Base-by-base conservation (phyloP, 2,797 vertebrate genomes). In the Sebastiscus tertius region DNA sequence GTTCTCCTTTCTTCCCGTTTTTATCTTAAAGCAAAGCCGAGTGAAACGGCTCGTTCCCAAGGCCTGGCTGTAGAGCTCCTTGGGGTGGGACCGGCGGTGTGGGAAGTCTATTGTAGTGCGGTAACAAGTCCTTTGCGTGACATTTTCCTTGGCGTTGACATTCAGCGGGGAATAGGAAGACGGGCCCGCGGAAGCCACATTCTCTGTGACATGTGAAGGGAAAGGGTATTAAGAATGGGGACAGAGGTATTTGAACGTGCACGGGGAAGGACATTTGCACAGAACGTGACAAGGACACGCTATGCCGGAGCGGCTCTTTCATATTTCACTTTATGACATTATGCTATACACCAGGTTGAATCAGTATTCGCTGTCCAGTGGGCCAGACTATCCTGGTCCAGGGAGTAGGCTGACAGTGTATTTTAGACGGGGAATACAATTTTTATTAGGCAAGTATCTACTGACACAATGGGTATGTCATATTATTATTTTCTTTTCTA, bases 91-190 rank as follows among this genome's bases (percentile, higher is more conserved):
- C 85, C 77, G 75, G 76, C 76, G 36, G 81, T 93, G 89, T 87
- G 88, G 86, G 92, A 89, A 94, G 91, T 93, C 93, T 89, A 94
- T 95, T 95, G 93, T 94, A 91, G 82, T 81, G 82, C 69, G 8
- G 91, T 94, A 94, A 95, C 91, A 93, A 94, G 94, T 93, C 94
- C 94, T 94, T 94, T 94, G 93, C 94, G 94, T 94, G 90, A 94
- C 94, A 93, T 95, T 94, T 94, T 93, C 91, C 88, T 90, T 87
- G 83, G 80, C 83, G 82, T 83, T 93, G 93, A 94, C 93, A 93
- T 94, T 95, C 93, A 94, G 93, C 80, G 67, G 92, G 92, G 92
- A 93, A 93, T 93, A 91, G 86, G 90, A 90, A 91, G 91, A 90
- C 79, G 78, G 84, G 82, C 85, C 88, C 75, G 87, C 66, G 77